Base-by-base conservation (phyloP, 2,888 invertebrate species). In the Sinohyriopsis cumingii region DNA sequence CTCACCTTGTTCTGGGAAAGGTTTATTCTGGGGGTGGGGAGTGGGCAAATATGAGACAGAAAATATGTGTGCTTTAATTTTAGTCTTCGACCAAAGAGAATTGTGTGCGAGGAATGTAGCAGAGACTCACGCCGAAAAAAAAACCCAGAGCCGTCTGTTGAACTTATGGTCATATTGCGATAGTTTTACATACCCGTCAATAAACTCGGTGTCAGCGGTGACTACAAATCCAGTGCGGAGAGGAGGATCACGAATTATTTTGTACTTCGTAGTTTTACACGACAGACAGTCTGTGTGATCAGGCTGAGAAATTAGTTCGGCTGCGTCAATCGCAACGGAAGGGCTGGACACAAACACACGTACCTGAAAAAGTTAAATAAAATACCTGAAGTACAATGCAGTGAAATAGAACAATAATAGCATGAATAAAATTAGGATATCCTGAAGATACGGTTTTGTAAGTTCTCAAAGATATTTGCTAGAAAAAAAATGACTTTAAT, bases 321-420 rank as follows among this genome's bases (percentile, higher is more conserved):
- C 81, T 9, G 88, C 87, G 63, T 88, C 88, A 20, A 88, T 80
- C 15, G 82, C 85, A 20, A 85, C 80, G 62, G 79, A 79, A 33
- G 81, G 83, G 45, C 78, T 79, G 9, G 69, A 72, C 3, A 81
- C 77, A 67, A 81, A 82, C 45, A 87, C 75, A 18, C 82, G 72
- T 3, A 87, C 77, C 85, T 83, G 65, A 19, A 59, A 64, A 55
- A 28, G 59, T 54, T 45, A 59, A 56, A 53, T 20, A 20, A 67
- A 12, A 45, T 19, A 15, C 53, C 19, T 53, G 18, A 19, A 63
- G 20, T 20, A 45, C 15, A 1, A 20, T 20, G 15, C 24, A 33
- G 22, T 33, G 15, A 12, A 18, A 61, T 61, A 25, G 9, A 45
- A 57, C 15, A 15, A 45, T 45, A 18, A 45, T 45, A 25, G 0